Evolutionary conservation across 2,888 invertebrate genomes (phyloP).

Genomic region (Cataglyphis rosenhaueri): DNA sequence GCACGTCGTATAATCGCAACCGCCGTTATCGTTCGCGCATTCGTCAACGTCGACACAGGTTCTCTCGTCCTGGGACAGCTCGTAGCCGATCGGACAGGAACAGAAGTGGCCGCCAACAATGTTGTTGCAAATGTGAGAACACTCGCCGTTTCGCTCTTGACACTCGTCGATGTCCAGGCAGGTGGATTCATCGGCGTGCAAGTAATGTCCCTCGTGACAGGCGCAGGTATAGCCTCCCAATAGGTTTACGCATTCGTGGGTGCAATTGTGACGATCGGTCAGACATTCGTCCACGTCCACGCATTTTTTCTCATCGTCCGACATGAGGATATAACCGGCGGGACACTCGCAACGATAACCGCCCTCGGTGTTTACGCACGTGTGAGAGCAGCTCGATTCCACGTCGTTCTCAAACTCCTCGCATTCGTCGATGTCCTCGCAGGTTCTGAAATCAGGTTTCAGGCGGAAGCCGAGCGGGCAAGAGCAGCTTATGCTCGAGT

Average conservation of each 20-base stretch:
- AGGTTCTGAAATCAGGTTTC: constrained; percentile 80
- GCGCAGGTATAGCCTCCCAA: constrained; percentile 84
- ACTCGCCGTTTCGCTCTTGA: constrained; percentile 84
- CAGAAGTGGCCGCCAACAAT: constrained; percentile 86
- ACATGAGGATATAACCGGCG: constrained; percentile 84
- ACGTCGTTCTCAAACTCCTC: constrained; percentile 82
- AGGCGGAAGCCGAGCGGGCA: constrained; percentile 87
- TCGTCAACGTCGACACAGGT: constrained; percentile 85
- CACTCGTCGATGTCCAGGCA: constrained; percentile 84
- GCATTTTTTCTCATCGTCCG: constrained; percentile 85
- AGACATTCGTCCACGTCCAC: constrained; percentile 85
- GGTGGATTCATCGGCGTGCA: constrained; percentile 80
- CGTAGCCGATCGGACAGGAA: constrained; percentile 86
- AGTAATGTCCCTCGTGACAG: constrained; percentile 79
- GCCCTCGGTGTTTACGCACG: constrained; percentile 87
- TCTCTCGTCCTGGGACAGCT: constrained; percentile 82
- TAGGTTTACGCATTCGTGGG: constrained; percentile 79
- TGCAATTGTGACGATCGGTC: constrained; percentile 77
- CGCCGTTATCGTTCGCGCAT: constrained; percentile 83
- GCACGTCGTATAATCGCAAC: constrained; percentile 85
- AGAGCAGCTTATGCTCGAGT: constrained; percentile 84
- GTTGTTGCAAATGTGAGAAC: constrained; percentile 86
- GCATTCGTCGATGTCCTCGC: constrained; percentile 84
- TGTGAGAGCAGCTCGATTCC: constrained; percentile 82
- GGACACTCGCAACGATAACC: constrained; percentile 87